A percentile compares a stretch with the other conserved stretches of the same genome.
phyloP scores from a whole-genome alignment of 2,888 invertebrate genomes.

The Sminthurinus aureus region DNA sequence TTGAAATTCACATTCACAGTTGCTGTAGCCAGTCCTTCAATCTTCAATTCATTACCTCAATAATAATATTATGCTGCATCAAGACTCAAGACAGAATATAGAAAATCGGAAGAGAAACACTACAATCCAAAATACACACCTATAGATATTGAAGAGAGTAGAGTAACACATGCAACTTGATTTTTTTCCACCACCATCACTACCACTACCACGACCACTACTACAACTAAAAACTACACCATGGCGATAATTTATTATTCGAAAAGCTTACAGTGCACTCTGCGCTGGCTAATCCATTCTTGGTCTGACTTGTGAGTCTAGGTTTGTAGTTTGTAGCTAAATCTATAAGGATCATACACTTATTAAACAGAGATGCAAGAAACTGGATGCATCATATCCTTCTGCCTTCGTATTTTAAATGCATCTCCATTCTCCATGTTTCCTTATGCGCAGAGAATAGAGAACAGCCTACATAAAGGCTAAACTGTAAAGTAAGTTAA shows the following conservation, averaged over 20 bases:
- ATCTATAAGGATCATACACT: neutral
- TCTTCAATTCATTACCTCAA: slow-evolving; percentile 39
- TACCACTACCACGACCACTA: neutral
- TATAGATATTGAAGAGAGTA: neutral
- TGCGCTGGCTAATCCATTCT: slow-evolving; percentile 11
- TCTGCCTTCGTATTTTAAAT: neutral
- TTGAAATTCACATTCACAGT: slow-evolving; percentile 30
- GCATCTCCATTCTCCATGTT: too few relatives aligned
- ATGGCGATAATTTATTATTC: slow-evolving; percentile 42
- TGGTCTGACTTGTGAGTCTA: neutral
- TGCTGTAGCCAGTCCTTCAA: slow-evolving; percentile 27
- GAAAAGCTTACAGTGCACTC: slow-evolving; percentile 22
- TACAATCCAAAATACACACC: slow-evolving; percentile 2
- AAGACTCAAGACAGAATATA: too few relatives aligned
- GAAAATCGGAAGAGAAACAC: neutral
- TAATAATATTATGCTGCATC: slow-evolving; percentile 24
- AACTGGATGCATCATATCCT: neutral
- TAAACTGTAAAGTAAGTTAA: too few relatives aligned
- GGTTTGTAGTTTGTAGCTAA: neutral
- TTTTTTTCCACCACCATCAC: neutral
- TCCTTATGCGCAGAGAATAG: too few relatives aligned
- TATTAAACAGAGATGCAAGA: neutral
- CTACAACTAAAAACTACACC: neutral
- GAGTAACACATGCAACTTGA: slow-evolving; percentile 34
- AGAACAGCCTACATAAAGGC: too few relatives aligned